phyloP scores from a whole-genome alignment of 2,797 vertebrate genomes.

The Helicolenus hilgendorfi region DNA sequence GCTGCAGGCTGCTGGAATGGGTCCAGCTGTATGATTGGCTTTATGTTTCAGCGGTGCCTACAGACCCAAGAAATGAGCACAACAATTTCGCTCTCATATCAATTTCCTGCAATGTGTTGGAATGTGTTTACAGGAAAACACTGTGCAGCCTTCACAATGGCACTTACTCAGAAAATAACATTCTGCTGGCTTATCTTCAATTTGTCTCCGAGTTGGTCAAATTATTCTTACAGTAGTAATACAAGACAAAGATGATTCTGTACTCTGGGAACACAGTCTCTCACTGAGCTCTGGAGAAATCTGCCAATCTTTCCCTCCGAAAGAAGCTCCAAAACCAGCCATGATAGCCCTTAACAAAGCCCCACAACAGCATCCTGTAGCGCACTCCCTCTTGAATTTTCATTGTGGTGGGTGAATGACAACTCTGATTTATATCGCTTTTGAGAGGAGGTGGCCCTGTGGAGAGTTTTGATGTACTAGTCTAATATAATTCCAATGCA shows the following conservation, averaged over 20 bases:
- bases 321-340: conserved; percentile 30
- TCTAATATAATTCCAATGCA: conserved; percentile 47
- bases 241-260: conserved; percentile 12
- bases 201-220: conserved; percentile 10
- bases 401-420: conserved; percentile 59
- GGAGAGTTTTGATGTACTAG: conserved; percentile 52
- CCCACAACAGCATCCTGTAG: conserved; percentile 46
- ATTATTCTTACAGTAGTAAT: not conserved
- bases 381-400: conserved; percentile 38
- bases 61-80: conserved; percentile 10
- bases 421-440: conserved; percentile 46
- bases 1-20: conserved; percentile 1
- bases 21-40: conserved; percentile 32
- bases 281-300: conserved; percentile 13
- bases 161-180: conserved; percentile 1
- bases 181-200: conserved; percentile 1
- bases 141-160: not conserved
- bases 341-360: conserved; percentile 27
- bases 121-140: conserved; percentile 8
- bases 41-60: not conserved
- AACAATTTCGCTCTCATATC: not conserved
- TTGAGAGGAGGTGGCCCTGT: conserved; percentile 26
- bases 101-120: conserved; percentile 6
- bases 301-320: conserved; percentile 13
- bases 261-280: conserved; percentile 11